phyloP scores from a whole-genome alignment of 2,113 vertebrate species.

The Nycticorax nycticorax region DNA sequence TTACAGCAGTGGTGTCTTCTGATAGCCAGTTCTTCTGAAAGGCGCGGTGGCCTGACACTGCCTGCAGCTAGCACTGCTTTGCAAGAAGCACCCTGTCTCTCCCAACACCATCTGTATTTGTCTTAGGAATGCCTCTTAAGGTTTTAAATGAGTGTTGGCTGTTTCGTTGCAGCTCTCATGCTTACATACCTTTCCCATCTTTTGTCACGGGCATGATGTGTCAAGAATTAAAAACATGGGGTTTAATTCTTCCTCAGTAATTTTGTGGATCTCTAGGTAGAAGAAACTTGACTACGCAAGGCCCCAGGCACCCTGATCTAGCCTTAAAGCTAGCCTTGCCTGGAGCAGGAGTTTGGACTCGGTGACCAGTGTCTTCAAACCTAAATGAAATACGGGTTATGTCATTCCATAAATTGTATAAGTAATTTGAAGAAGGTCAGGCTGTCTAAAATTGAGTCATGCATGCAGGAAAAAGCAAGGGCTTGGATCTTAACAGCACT shows the following conservation, averaged over 20 bases:
- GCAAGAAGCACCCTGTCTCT: neutral
- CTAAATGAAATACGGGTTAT: neutral
- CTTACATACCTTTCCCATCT: neutral
- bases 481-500: neutral
- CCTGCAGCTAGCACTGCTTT: neutral
- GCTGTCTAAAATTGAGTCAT: neutral
- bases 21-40: neutral
- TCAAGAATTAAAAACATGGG: neutral
- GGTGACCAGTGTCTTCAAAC: neutral
- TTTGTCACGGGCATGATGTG: neutral
- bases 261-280: neutral
- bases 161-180: neutral
- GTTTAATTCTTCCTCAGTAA: neutral
- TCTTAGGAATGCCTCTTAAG: neutral
- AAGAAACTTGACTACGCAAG: neutral
- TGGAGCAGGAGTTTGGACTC: neutral
- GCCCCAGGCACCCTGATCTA: neutral
- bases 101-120: neutral
- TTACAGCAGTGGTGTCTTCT: neutral
- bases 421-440: neutral
- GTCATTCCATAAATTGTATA: neutral
- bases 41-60: neutral
- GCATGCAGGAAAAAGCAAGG: neutral
- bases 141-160: neutral
- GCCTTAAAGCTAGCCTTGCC: neutral